phyloP scores from a whole-genome alignment of 1,140 invertebrate species.

The Bombus haemorrhoidalis region DNA sequence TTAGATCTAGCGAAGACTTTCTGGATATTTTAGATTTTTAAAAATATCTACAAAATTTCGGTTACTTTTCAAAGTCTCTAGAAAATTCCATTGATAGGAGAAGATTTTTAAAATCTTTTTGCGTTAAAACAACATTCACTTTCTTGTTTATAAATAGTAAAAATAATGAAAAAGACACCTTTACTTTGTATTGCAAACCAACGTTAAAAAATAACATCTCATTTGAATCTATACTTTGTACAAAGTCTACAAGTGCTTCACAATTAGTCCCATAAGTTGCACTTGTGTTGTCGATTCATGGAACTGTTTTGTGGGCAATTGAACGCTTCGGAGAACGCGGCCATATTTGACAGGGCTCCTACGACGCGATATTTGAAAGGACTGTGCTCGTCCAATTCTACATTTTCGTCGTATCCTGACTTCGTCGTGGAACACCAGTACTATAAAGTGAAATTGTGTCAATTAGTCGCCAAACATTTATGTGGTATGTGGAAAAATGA shows the following conservation, averaged over 20 bases:
- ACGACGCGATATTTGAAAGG: conserved; percentile 29
- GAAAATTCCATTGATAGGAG: not conserved
- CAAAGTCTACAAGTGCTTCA: not conserved
- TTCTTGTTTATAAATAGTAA: not conserved
- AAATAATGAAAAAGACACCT: not conserved
- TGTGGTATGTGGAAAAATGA: no score
- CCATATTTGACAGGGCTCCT: conserved; percentile 30
- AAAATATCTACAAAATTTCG: no score
- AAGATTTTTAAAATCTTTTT: not conserved
- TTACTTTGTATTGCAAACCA: not conserved
- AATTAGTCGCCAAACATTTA: not conserved
- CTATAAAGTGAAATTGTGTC: conserved; percentile 24
- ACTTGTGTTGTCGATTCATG: conserved; percentile 43
- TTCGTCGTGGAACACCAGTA: conserved; percentile 26
- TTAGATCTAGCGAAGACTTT: no score
- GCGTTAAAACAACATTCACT: not conserved
- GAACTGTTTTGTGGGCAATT: conserved; percentile 13
- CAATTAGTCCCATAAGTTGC: conserved; percentile 37
- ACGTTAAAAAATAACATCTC: not conserved
- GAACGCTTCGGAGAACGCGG: conserved; percentile 25
- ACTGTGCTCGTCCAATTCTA: conserved; percentile 34
- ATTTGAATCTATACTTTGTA: not conserved
- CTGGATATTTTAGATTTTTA: no score
- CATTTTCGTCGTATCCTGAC: not conserved
- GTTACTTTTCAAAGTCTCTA: no score